These are phyloP conservation scores for Aplysina aerophoba DNA, from an alignment of 37 sponge, comb jelly and placozoan species.

Conservation along the genomic window DNA sequence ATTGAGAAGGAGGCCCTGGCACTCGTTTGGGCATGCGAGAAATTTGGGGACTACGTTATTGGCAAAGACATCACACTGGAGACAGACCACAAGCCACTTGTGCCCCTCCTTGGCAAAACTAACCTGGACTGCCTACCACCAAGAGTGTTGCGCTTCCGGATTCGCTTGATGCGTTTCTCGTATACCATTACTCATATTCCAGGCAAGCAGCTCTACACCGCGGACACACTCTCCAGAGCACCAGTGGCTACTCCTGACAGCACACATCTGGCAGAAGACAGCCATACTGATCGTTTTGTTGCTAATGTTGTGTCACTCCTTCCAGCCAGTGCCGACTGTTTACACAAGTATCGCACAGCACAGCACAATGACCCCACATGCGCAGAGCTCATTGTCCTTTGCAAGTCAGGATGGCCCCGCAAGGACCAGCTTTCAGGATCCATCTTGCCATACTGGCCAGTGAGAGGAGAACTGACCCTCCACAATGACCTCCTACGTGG, in stretches of 20 bases:
- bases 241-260: neutral
- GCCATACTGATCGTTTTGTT: no score
- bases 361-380: no score
- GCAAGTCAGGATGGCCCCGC: no score
- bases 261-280: no score
- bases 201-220: conserved; percentile 30
- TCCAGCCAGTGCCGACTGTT: no score
- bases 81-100: conserved; percentile 55
- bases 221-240: conserved; percentile 6
- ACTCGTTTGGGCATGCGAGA: conserved; percentile 51
- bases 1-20: conserved; percentile 64
- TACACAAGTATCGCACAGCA: no score
- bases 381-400: no score
- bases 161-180: conserved; percentile 21
- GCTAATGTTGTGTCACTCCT: no score
- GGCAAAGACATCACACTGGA: conserved; percentile 32
- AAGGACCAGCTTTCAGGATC: no score
- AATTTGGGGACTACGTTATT: conserved; percentile 44
- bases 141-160: conserved; percentile 38
- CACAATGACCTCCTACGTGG: no score
- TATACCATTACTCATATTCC: conserved; percentile 21
- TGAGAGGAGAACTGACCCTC: no score
- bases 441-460: no score
- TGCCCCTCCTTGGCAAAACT: conserved; percentile 30
- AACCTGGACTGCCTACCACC: conserved; percentile 43